Conservation (phyloP, 2,888 invertebrate genomes). For the Lasioglossum lativentre region DNA sequence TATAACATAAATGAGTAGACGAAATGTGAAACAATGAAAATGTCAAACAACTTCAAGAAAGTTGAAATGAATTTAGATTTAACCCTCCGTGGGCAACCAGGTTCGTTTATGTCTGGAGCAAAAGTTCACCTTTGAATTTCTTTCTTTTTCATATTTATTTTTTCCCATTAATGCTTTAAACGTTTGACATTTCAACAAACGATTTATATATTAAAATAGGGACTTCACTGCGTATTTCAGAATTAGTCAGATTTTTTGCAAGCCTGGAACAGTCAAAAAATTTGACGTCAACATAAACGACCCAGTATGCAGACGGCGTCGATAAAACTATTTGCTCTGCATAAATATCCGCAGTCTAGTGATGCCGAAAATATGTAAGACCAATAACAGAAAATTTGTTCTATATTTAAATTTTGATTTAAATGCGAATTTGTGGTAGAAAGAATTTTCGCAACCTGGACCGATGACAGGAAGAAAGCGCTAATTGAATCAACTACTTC, state of each 20-base stretch:
- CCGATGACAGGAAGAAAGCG: constrained; percentile 48
- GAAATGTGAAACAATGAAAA: neutral
- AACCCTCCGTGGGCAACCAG: neutral
- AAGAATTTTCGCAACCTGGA: constrained; percentile 25
- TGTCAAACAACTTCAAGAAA: neutral
- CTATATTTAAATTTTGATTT: neutral
- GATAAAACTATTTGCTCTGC: neutral
- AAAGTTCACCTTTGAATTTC: neutral
- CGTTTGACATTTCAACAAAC: neutral
- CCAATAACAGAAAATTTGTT: neutral
- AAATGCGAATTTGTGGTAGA: neutral
- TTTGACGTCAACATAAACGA: too few relatives aligned
- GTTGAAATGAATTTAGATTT: neutral
- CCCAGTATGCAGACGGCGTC: too few relatives aligned
- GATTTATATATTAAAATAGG: neutral
- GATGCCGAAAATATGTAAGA: neutral
- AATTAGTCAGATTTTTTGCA: neutral
- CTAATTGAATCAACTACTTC: constrained; percentile 7
- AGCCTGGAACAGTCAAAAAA: too few relatives aligned
- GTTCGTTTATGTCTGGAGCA: neutral
- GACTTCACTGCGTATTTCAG: neutral
- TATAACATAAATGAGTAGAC: neutral
- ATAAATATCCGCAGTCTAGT: constrained; percentile 3
- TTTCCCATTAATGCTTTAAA: neutral
- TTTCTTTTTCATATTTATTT: neutral